Conservation (phyloP, 1,140 invertebrate genomes). For the Nomia melanderi region DNA sequence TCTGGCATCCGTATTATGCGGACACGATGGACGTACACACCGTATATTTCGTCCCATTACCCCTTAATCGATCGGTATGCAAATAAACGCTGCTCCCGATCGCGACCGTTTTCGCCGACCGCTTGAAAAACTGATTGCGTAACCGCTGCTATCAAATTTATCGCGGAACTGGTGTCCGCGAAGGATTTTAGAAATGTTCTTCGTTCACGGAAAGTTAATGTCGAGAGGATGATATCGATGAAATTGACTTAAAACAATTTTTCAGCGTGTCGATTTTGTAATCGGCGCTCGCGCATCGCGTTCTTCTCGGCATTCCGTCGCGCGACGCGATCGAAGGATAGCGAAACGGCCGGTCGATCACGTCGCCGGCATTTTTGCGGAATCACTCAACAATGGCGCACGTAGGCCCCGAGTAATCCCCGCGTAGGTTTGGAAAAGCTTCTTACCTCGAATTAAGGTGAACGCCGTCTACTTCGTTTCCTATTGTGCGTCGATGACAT, state of each 20-base stretch:
- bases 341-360: too few species aligned
- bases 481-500: constrained; percentile 34
- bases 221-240: too few species aligned
- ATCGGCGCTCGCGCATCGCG: too few species aligned
- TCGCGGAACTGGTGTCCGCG: neutral
- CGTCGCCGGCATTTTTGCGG: constrained; percentile 26
- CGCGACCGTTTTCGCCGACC: neutral
- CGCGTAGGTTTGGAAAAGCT: constrained; percentile 43
- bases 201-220: too few species aligned
- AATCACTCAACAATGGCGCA: constrained; percentile 12
- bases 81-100: constrained; percentile 12
- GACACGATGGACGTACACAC: constrained; percentile 41
- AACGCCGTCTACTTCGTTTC: constrained; percentile 17
- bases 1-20: constrained; percentile 64
- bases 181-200: neutral
- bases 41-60: constrained; percentile 55
- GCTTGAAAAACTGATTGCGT: neutral
- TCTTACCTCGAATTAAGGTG: constrained; percentile 42
- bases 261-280: too few species aligned
- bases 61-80: constrained; percentile 56
- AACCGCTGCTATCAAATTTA: neutral
- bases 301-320: neutral
- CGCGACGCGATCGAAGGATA: neutral
- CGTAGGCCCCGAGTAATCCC: constrained; percentile 37
- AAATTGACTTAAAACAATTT: too few species aligned